Base-by-base conservation (phyloP, 2,797 vertebrate genomes). In the Clarias fuscus region DNA sequence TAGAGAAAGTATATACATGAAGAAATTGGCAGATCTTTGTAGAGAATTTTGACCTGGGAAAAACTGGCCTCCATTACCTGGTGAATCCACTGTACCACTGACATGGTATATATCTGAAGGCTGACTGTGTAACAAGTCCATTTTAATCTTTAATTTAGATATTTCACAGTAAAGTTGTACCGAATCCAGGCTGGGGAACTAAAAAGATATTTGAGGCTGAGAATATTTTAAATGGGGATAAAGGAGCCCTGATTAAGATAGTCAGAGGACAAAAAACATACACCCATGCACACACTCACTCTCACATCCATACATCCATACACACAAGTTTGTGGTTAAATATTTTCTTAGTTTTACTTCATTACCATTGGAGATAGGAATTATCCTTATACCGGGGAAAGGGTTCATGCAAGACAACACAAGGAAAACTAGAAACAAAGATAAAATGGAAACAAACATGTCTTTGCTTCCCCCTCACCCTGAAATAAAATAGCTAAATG, bases 351-450 rank as follows among this genome's bases (percentile, higher is more conserved):
- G 92, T 92, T 89, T 40, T 85, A 76, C 88, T 86, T 87, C 80
- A 86, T 83, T 88, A 70, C 86, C 72, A 87, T 78, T 83, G 70
- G 82, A 85, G 91, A 92, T 89, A 86, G 88, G 86, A 86, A 93
- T 92, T 92, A 92, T 92, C 92, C 92, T 92, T 90, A 91, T 94
- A 93, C 91, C 91, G 93, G 92, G 93, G 92, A 93, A 27, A 86
- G 91, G 89, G 92, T 92, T 94, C 95, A 96, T 96, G 95, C 95
- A 95, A 91, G 92, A 95, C 89, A 92, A 93, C 83, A 94, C 91
- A 89, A 94, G 90, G 88, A 91, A 93, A 94, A 86, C 88, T 80
- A 90, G 89, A 90, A 91, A 88, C 43, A 48, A 85, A 85, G 76
- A 83, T 82, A 56, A 82, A 89, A 86, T 67, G 30, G 33, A 84